A percentile compares a stretch with the other conserved stretches of the same genome.
Conservation (phyloP, 2,797 vertebrate genomes). For the Okamejei kenojei region DNA sequence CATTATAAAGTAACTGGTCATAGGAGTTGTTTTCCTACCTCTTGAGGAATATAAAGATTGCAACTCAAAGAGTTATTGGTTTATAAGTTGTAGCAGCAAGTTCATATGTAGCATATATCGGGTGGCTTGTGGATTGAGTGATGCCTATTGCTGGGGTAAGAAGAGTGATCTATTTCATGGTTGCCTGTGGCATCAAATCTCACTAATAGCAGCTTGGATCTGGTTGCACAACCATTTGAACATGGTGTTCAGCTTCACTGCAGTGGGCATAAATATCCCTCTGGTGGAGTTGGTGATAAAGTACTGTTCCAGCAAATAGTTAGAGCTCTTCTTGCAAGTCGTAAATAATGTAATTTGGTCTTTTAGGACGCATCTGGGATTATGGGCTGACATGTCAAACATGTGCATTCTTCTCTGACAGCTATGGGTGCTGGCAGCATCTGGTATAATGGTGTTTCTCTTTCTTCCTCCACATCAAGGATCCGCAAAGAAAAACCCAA, state of each 20-base stretch:
- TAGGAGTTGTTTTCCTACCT: no score
- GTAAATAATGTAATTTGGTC: neutral
- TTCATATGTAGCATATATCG: neutral
- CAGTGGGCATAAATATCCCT: neutral
- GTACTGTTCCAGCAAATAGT: neutral
- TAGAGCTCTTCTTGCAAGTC: neutral
- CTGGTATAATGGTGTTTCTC: neutral
- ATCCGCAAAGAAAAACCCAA: neutral
- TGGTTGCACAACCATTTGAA: neutral
- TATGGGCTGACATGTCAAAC: neutral
- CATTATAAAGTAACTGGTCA: no score
- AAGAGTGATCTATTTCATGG: neutral
- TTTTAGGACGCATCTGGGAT: neutral
- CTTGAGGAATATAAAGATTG: neutral
- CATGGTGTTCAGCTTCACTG: neutral
- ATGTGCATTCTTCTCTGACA: neutral
- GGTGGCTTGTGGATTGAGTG: neutral
- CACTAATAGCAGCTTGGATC: neutral
- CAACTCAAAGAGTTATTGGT: neutral
- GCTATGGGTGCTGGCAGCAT: neutral
- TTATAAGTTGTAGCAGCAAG: neutral
- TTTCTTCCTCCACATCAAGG: neutral
- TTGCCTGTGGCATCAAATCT: neutral
- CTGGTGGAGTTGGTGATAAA: neutral
- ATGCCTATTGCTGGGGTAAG: neutral